Evolutionary conservation across 2,888 invertebrate species (phyloP), one percentile per base, ranked within the genome.

Genomic region (Gymnosoma rotundatum): DNA sequence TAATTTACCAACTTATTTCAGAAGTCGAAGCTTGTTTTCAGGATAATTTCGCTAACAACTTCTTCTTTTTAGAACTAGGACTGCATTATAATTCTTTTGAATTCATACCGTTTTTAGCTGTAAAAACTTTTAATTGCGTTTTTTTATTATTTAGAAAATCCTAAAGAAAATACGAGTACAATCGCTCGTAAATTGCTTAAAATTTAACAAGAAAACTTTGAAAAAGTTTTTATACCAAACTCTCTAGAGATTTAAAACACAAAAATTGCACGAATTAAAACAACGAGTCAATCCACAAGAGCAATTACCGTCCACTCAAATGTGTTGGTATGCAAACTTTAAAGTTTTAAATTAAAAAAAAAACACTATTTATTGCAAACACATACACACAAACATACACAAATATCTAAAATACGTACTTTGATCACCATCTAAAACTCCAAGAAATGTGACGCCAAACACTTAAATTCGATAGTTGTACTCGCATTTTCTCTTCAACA

Each of bases 401-500:
- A 25, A 1, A 25, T 4, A 25, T 4, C 1, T 4, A 25, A 25
- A 25, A 38, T 4, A 61, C 6, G 20, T 14, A 61, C 4, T 1
- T 32, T 18, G 36, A 7, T 3, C 48, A 18, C 18, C 21, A 21
- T 25, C n/a, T 14, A 12, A 12, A 21, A n/a, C 25, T 25, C 32
- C 18, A 78, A 82, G 72, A 66, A 70, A 74, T 32, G n/a, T 72
- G 81, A 70, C 76, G 70, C 81, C 75, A 58, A 60, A 70, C 58
- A 70, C 50, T 76, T 48, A 52, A 64, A 20, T 48, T 21, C 60
- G 52, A 20, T 20, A 20, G 25, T 12, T 21, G 9, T 78, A 66
- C 83, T 78, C 78, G 32, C 54, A 67, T 66, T 61, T 64, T 64
- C 81, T 83, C 78, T 83, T 74, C 8, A 58, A 64, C 16, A 69